Conservation (phyloP, 2,113 vertebrate species). For the Daubentonia madagascariensis region DNA sequence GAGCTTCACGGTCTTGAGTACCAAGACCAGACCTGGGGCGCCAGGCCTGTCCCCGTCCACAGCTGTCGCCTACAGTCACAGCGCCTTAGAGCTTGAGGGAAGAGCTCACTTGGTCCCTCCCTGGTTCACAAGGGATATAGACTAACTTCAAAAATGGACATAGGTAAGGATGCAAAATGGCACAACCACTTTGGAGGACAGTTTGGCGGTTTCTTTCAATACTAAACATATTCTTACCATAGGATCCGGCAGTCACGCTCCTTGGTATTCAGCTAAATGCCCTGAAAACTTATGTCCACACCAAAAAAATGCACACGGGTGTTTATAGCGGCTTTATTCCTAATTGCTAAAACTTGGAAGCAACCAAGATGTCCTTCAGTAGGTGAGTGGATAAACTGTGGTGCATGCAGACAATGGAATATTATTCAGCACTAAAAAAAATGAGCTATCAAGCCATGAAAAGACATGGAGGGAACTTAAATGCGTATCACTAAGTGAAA, state of each 20-base stretch:
- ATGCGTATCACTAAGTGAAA: background rate
- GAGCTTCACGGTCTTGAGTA: background rate
- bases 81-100: background rate
- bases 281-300: background rate
- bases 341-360: background rate
- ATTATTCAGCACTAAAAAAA: background rate
- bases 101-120: background rate
- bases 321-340: background rate
- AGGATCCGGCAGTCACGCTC: background rate
- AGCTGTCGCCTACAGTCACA: background rate
- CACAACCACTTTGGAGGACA: background rate
- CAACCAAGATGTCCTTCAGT: background rate
- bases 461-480: background rate
- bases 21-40: background rate
- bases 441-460: background rate
- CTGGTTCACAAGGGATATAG: background rate
- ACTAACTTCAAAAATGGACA: background rate
- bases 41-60: fast-evolving
- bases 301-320: background rate
- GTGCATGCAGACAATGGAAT: background rate
- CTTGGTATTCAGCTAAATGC: background rate
- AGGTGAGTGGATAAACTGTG: background rate
- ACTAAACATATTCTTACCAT: background rate
- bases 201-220: background rate
- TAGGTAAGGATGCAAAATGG: background rate